phyloP scores from a whole-genome alignment of 1,140 invertebrate species.

The honey bee (Apis mellifera) region DNA sequence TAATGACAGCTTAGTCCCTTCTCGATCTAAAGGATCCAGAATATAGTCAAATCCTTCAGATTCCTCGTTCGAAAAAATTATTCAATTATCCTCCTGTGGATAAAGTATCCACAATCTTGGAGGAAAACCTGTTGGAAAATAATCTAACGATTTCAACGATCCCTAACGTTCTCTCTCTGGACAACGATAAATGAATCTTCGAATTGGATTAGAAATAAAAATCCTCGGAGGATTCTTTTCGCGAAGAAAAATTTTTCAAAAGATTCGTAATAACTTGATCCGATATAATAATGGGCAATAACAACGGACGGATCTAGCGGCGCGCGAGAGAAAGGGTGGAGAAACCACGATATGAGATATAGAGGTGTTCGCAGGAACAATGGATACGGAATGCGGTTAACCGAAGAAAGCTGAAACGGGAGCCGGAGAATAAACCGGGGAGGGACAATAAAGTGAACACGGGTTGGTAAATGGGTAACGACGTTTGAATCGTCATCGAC shows the following conservation, averaged over 20 bases:
- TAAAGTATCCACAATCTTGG: no score
- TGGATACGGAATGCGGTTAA: conserved; percentile 52
- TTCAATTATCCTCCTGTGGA: neutral
- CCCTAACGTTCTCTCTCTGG: no score
- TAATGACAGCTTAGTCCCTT: conserved; percentile 81
- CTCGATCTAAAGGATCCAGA: conserved; percentile 81
- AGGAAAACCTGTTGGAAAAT: neutral
- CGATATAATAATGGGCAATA: no score
- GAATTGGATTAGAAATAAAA: no score
- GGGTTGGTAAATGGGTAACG: conserved; percentile 57
- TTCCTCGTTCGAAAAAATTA: conserved; percentile 59
- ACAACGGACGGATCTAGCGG: neutral
- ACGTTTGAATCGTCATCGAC: conserved; percentile 57
- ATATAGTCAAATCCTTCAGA: no score
- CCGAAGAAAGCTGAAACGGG: conserved; percentile 60
- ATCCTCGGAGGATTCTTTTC: no score
- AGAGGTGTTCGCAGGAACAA: conserved; percentile 36
- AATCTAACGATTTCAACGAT: no score
- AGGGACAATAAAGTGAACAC: conserved; percentile 59
- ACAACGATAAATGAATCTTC: neutral
- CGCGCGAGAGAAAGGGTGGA: neutral
- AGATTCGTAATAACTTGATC: no score
- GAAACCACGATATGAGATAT: conserved; percentile 41
- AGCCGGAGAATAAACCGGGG: conserved; percentile 40
- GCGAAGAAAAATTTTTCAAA: no score